Base-by-base conservation (phyloP, 64 coral and sea anemone genomes). In the Pocillopora damicornis region DNA sequence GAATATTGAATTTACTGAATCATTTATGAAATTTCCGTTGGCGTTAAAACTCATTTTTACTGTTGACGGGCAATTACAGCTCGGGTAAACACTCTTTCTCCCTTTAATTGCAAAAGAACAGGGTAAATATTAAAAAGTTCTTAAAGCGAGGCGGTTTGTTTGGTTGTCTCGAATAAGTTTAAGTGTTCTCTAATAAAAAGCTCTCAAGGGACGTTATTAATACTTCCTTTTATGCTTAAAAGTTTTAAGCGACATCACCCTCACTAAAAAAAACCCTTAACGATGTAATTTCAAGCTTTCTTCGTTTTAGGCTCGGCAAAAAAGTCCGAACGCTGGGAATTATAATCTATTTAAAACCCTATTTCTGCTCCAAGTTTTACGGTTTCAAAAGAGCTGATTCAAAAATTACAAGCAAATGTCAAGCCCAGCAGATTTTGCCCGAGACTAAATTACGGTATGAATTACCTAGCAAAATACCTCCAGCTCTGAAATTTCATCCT, bases 111-210 rank as follows among this genome's bases (percentile, higher is more conserved):
- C 81, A 12, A 68, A 85, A 85, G 35, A 85, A 65, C 81, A 58
- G 38, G 61, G 65, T 85, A 45, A 85, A 72, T 85, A 69, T 71
- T 72, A 35, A 17, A 66, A 85, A 85, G 63, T 90, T 90, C 79
- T 84, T 75, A 76, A 60, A 34, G 35, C 35, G 59, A 90, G 89
- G 89, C 79, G 89, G 89, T 90, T 77, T 85, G 80, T 90, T 90
- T 90, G 56, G 36, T 85, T 35, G 15, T 90, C 58, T 90, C 11
- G 45, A 73, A 81, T 82, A 90, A 84, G 35, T 61, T 76, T 63
- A 67, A 81, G 88, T 73, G 73, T 66, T 82, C 84, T 67, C 57
- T 85, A 74, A 63, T 76, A 72, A 75, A 75, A 85, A 66, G 62
- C 81, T 85, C 64, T 82, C 78, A 64, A 89, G 26, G n/a, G 75